phyloP scores from a whole-genome alignment of 2,888 invertebrate genomes.

The Gymnocheta viridis region DNA sequence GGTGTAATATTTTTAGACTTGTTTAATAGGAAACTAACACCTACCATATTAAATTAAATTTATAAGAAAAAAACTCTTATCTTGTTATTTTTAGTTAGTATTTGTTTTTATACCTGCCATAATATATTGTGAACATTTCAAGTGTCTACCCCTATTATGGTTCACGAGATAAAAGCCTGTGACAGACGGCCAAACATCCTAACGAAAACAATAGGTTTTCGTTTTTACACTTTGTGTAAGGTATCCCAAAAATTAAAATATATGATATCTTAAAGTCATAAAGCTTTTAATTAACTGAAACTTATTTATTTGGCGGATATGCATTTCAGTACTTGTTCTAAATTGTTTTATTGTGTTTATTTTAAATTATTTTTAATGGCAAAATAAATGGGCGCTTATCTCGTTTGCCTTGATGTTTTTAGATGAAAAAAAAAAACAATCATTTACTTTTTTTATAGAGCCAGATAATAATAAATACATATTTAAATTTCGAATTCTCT shows the following conservation, averaged over 20 bases:
- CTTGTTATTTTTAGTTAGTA: no score
- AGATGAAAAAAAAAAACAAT: background rate
- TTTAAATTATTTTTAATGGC: slow-evolving; percentile 25
- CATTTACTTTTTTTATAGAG: background rate
- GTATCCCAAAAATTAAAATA: slow-evolving; percentile 17
- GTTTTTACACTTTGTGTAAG: no score
- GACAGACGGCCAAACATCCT: no score
- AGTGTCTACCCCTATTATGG: no score
- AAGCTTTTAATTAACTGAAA: slow-evolving; percentile 15
- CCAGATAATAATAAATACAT: slow-evolving; percentile 6
- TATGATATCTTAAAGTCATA: slow-evolving; percentile 12
- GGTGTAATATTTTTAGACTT: no score
- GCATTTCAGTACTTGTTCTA: background rate
- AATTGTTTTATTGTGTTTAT: background rate
- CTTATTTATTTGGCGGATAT: background rate
- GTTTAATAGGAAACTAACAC: no score
- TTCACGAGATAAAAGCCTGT: no score
- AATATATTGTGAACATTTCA: no score
- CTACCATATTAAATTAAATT: no score
- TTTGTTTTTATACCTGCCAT: no score
- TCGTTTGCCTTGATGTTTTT: slow-evolving; percentile 1
- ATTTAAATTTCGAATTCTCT: slow-evolving; percentile 7
- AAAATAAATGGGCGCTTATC: slow-evolving; percentile 33
- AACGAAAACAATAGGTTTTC: no score
- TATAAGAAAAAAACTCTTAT: no score